Evolutionary conservation across 2,113 vertebrate genomes (phyloP).

Genomic region (Plecturocebus donacophilus): DNA sequence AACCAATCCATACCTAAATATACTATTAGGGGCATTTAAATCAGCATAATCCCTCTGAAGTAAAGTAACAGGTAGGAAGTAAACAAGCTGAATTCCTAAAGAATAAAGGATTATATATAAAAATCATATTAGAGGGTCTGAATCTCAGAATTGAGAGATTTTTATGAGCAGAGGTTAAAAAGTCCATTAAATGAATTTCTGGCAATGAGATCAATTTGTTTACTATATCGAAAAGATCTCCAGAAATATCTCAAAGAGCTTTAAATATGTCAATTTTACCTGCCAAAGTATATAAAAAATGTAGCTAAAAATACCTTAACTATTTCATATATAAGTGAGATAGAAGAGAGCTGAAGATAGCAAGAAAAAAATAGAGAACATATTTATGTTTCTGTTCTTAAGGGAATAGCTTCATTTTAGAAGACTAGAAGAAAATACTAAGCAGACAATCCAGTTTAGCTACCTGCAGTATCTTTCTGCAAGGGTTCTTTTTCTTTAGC

Average conservation of each 20-base stretch:
- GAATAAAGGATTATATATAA: neutral
- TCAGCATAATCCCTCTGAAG: neutral
- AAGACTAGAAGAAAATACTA: neutral
- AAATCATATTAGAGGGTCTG: neutral
- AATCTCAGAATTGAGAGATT: neutral
- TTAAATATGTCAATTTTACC: conserved; percentile 40
- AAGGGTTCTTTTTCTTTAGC: conserved; percentile 34
- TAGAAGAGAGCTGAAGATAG: neutral
- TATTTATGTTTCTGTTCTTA: neutral
- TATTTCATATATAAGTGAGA: neutral
- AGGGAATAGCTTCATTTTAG: neutral
- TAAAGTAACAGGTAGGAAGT: conserved; percentile 20
- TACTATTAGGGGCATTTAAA: neutral
- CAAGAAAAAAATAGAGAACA: neutral
- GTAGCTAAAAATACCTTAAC: neutral
- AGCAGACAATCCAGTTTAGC: neutral
- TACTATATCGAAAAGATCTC: conserved; percentile 20
- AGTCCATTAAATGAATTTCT: neutral
- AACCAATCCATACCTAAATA: conserved; percentile 16
- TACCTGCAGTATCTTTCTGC: conserved; percentile 69
- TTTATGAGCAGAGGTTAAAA: neutral
- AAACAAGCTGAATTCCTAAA: conserved; percentile 33
- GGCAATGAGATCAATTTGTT: conserved; percentile 30
- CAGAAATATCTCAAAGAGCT: conserved; percentile 15
- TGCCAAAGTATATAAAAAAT: neutral